Conservation (phyloP, 2,888 invertebrate genomes). For the Caenorhabditis japonica region DNA sequence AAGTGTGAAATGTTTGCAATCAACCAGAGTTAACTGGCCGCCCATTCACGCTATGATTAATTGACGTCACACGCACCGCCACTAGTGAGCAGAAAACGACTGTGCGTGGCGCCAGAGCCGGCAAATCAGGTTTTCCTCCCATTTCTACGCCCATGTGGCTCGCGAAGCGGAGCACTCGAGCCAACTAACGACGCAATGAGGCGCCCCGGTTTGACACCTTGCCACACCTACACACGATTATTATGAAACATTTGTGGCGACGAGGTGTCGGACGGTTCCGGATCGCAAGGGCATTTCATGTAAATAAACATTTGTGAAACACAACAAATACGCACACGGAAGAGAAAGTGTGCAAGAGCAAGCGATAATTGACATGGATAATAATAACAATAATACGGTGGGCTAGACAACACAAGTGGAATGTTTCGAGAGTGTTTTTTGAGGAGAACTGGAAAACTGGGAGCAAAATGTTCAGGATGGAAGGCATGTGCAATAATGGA, state of each 20-base stretch:
- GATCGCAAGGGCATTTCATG: slow-evolving; percentile 24
- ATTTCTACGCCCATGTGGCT: too few relatives aligned
- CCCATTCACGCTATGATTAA: slow-evolving; percentile 40
- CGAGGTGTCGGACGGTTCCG: slow-evolving; percentile 15
- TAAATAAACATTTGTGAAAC: too few relatives aligned
- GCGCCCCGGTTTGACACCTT: slow-evolving; percentile 46
- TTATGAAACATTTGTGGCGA: slow-evolving; percentile 45
- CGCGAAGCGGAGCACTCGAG: slow-evolving; percentile 38
- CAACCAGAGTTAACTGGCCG: slow-evolving; percentile 20
- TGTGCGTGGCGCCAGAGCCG: slow-evolving; percentile 15
- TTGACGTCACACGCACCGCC: slow-evolving; percentile 43
- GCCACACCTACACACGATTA: slow-evolving; percentile 50
- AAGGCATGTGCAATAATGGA: slow-evolving; percentile 4
- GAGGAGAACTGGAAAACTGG: too few relatives aligned
- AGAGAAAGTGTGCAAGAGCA: slow-evolving; percentile 33
- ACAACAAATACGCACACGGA: slow-evolving; percentile 7
- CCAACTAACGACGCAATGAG: slow-evolving; percentile 9
- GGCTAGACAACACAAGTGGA: slow-evolving; percentile 9
- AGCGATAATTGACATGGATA: slow-evolving; percentile 48
- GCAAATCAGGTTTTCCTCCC: slow-evolving; percentile 37
- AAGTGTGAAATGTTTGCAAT: slow-evolving; percentile 45
- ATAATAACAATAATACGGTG: slow-evolving; percentile 35
- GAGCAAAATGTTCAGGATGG: background rate
- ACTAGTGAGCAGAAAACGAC: slow-evolving; percentile 26
- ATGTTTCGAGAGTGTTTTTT: slow-evolving; percentile 22